A percentile compares a stretch with the other conserved stretches of the same genome.
Evolutionary conservation across 2,888 invertebrate genomes (phyloP).

Genomic region (Synergus itoensis): DNA sequence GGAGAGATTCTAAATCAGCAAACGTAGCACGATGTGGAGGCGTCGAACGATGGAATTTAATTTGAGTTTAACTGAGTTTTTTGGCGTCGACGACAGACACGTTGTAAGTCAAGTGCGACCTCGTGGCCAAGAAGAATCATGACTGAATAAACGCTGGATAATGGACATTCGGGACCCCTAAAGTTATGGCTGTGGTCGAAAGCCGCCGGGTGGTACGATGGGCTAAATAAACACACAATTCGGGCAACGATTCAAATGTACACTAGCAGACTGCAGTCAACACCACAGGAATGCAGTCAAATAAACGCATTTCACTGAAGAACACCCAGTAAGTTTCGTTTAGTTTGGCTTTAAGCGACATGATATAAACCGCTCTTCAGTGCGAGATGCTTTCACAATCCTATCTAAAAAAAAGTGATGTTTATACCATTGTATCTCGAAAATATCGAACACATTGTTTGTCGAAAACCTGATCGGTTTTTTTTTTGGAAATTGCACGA

Average conservation of each 20-base stretch:
- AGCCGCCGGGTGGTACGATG: constrained; percentile 25
- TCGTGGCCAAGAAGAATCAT: constrained; percentile 21
- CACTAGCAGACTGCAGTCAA: background rate
- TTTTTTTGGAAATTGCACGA: too few relatives aligned
- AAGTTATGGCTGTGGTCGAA: constrained; percentile 26
- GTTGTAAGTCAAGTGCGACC: constrained; percentile 29
- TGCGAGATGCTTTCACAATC: background rate
- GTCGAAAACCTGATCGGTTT: too few relatives aligned
- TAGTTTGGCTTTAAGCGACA: background rate
- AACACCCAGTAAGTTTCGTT: constrained; percentile 34
- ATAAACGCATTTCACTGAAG: constrained; percentile 24
- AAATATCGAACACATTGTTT: background rate
- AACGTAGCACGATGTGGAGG: constrained; percentile 9
- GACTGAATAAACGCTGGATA: constrained; percentile 30
- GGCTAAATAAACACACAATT: constrained; percentile 40
- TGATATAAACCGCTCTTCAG: background rate
- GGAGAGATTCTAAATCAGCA: constrained; percentile 32
- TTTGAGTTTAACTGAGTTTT: constrained; percentile 39
- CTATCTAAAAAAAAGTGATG: background rate
- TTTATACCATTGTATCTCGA: background rate
- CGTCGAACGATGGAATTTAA: constrained; percentile 29
- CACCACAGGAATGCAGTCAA: constrained; percentile 18
- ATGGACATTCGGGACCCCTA: constrained; percentile 33
- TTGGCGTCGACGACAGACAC: constrained; percentile 27
- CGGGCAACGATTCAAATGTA: constrained; percentile 2